phyloP scores from a whole-genome alignment of 2,888 invertebrate genomes.

The Silvanus unidentatus region DNA sequence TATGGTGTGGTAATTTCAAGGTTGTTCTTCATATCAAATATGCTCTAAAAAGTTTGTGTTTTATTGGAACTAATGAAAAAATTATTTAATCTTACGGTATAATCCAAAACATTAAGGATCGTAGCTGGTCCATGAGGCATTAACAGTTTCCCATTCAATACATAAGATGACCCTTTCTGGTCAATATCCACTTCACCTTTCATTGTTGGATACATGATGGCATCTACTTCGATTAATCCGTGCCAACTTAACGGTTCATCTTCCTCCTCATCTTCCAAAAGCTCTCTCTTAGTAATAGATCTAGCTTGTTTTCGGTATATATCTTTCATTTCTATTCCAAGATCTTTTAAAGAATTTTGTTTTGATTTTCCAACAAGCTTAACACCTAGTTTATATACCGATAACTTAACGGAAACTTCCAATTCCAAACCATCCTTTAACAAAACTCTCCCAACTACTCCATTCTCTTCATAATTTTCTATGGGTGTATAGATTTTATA shows the following conservation, averaged over 20 bases:
- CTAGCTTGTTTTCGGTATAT: conserved; percentile 33
- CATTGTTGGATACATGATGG: conserved; percentile 54
- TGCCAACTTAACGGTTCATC: conserved; percentile 51
- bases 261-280: conserved; percentile 29
- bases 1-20: conserved; percentile 55
- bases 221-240: conserved; percentile 53
- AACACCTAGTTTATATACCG: conserved; percentile 56
- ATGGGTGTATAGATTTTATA: conserved; percentile 73
- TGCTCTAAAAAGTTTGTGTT: conserved; percentile 39
- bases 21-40: conserved; percentile 51
- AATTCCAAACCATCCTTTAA: conserved; percentile 60
- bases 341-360: conserved; percentile 39
- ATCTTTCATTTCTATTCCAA: conserved; percentile 39
- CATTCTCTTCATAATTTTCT: conserved; percentile 70
- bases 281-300: conserved; percentile 9
- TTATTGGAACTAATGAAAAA: conserved; percentile 19
- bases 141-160: conserved; percentile 47
- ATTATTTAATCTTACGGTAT: conserved; percentile 44
- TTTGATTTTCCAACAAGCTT: conserved; percentile 42
- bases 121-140: conserved; percentile 53
- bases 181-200: conserved; percentile 52
- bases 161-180: conserved; percentile 54
- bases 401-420: conserved; percentile 63
- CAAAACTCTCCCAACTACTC: conserved; percentile 65
- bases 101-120: conserved; percentile 53